These are phyloP conservation scores for Chaetogeoica ovagalla DNA, from an alignment of 2,888 invertebrate genomes.

Conservation along the genomic window DNA sequence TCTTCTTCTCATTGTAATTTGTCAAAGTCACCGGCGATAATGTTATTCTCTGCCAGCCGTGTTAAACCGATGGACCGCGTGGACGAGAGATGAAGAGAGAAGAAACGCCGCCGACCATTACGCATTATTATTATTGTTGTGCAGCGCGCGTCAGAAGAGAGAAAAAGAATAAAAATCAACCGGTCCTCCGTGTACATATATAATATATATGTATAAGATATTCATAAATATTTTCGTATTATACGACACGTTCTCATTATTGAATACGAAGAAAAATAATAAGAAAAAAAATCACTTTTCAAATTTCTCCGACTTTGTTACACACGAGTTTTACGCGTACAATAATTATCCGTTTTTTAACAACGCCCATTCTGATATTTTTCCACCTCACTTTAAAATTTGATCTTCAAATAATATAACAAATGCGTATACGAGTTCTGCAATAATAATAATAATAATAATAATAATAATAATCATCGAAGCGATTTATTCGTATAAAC, in stretches of 20 bases:
- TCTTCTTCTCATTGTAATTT: constrained; percentile 44
- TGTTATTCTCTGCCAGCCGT: constrained; percentile 46
- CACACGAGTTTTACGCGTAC: too few relatives aligned
- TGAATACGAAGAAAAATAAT: not conserved
- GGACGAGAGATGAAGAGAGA: constrained; percentile 34
- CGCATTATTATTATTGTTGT: not conserved
- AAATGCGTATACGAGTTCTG: too few relatives aligned
- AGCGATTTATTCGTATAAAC: not conserved
- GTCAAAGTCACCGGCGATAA: constrained; percentile 50
- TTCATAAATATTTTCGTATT: constrained; percentile 5
- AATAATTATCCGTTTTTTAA: too few relatives aligned
- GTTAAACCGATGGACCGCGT: constrained; percentile 30
- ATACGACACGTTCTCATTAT: constrained; percentile 14
- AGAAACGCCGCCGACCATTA: constrained; percentile 32
- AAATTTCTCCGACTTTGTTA: not conserved
- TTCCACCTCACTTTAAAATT: too few relatives aligned
- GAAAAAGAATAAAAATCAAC: constrained; percentile 1
- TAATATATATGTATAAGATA: too few relatives aligned
- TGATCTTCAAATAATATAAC: too few relatives aligned
- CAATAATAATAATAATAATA: too few relatives aligned
- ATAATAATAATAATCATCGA: too few relatives aligned
- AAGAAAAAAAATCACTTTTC: not conserved
- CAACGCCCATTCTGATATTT: too few relatives aligned
- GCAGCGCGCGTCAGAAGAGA: not conserved
- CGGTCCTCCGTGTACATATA: constrained; percentile 26